Conservation (phyloP, 2,797 vertebrate genomes). For the Ispidina picta region DNA sequence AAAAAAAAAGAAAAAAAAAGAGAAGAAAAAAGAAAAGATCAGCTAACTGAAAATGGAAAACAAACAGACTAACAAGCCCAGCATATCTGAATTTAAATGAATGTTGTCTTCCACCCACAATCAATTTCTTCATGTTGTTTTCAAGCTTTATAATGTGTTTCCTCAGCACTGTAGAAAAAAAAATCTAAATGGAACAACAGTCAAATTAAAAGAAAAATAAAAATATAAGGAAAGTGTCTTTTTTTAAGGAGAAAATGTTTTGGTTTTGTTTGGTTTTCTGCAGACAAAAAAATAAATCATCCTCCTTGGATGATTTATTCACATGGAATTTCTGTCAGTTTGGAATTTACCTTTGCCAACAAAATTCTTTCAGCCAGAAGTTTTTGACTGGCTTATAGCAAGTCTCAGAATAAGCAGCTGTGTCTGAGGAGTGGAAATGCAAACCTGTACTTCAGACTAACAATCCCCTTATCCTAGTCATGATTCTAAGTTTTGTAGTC, state of each 20-base stretch:
- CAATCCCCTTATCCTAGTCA: not conserved
- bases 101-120: conserved; percentile 1
- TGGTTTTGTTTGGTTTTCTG: not conserved
- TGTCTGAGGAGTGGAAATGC: not conserved
- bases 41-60: conserved; percentile 25
- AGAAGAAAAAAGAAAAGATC: not conserved
- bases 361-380: not conserved
- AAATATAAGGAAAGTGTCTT: not conserved
- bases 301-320: not conserved
- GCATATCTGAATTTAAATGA: not conserved
- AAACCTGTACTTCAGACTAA: not conserved
- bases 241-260: not conserved
- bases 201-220: conserved; percentile 11
- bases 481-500: not conserved
- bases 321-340: not conserved
- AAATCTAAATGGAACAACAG: not conserved
- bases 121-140: conserved; percentile 9
- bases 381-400: not conserved
- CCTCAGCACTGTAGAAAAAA: not conserved
- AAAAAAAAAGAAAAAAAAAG: not conserved
- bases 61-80: not conserved
- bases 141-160: conserved; percentile 14
- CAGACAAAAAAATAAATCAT: not conserved
- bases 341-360: not conserved
- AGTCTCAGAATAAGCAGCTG: not conserved